Evolutionary conservation across 2,113 vertebrate genomes (phyloP).

Genomic region (Emydura subglobosa): DNA sequence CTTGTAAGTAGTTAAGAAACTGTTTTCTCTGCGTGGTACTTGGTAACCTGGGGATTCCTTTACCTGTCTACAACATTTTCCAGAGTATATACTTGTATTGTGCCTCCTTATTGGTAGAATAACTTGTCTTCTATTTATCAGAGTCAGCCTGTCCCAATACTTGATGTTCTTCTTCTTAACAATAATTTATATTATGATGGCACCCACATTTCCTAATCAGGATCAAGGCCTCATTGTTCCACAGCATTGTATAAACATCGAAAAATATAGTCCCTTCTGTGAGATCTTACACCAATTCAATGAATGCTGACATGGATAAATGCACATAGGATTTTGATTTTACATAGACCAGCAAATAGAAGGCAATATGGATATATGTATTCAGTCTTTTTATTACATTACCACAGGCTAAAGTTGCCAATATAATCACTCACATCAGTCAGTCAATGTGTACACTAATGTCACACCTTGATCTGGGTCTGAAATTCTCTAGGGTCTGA

Average conservation of each 20-base stretch:
- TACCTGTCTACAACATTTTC: too few species aligned
- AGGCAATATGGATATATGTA: too few species aligned
- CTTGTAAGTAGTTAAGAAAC: too few species aligned
- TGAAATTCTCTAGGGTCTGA: not conserved
- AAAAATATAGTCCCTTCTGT: too few species aligned
- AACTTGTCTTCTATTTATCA: not conserved
- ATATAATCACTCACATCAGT: not conserved
- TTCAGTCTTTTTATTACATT: not conserved
- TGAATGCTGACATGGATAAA: too few species aligned
- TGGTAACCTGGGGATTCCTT: too few species aligned
- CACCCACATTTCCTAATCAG: not conserved
- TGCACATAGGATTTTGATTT: too few species aligned
- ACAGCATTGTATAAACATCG: not conserved
- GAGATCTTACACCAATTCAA: too few species aligned
- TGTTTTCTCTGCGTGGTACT: too few species aligned
- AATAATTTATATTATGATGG: not conserved
- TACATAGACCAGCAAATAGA: too few species aligned
- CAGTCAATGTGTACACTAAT: not conserved
- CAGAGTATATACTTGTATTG: not conserved
- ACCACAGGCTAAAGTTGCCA: not conserved
- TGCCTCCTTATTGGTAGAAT: not conserved
- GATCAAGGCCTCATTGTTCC: not conserved
- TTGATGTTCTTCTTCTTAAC: not conserved
- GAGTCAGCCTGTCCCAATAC: not conserved
- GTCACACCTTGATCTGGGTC: not conserved